Evolutionary conservation across 2,113 vertebrate genomes (phyloP), one percentile per base, ranked within the genome.

Genomic region (Machaerirhynchus nigripectus): DNA sequence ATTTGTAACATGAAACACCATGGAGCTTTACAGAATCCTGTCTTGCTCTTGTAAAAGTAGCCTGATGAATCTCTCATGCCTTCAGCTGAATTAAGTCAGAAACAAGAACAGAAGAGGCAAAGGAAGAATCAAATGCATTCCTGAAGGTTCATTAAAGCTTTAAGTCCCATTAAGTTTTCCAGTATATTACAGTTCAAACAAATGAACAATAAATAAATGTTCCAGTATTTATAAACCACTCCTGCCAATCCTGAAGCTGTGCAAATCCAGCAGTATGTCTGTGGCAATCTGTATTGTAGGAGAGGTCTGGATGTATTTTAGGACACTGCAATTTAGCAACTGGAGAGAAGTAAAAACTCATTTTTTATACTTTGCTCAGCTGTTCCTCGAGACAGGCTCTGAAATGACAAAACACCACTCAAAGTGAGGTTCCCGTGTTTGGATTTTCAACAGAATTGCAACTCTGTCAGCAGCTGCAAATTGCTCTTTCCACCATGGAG

Each of bases 391-490:
- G 55, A 31, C 35, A 16, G 17, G 68, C 55, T 89, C 74, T 65
- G 68, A 64, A 90, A 82, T 14, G 42, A 27, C 37, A 23, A 8
- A 74, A 27, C 9, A 16, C 46, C 30, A 26, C 77, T 56, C 33
- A 37, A 70, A 96, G 79, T 18, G 17, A 55, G 9, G 18, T 40
- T 70, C 52, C 83, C 2, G 2, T 18, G 9, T 74, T 73, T 79
- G 89, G 52, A 70, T 61, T 95, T 91, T 40, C 73, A 84, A 65
- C 64, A 65, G 78, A 92, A 75, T 40, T 28, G 22, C 60, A 57
- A 37, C 56, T 90, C 85, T 67, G 79, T 33, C 64, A 65, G 82
- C 78, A 97, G 67, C 73, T 91, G 76, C 84, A 94, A 79, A 86
- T 55, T 73, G 88, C 47, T 78, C 91, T 92, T 91, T 77, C 75